Evolutionary conservation across 2,797 vertebrate species (phyloP), one percentile per base, ranked within the genome.

Genomic region (Tokudaia tokunoshimensis): DNA sequence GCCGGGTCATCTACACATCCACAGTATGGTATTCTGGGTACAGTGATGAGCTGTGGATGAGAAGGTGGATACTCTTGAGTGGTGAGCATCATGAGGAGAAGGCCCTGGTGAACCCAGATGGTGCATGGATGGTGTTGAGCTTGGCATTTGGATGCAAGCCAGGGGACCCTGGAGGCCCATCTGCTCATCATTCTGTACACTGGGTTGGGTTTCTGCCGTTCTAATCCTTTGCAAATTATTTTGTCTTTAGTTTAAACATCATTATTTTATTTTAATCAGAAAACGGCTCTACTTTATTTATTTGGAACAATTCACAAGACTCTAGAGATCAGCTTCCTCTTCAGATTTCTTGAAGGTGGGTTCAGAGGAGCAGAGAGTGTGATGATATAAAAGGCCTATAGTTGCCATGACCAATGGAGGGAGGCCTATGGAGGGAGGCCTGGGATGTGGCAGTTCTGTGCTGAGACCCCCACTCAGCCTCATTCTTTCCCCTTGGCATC

Each of bases 221-320:
- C 78, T 37, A 37, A 20, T 87, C 70, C 80, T 93, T 63, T 76
- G 70, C 37, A 87, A 44, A 67, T 85, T 61, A 75, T 47, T 52
- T 92, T 50, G n/a, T 70, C 75, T 95, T 94, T 91, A 81, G 80
- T 86, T 92, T 88, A 91, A 81, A 81, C 41, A 72, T 61, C 89
- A 78, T 84, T 65, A n/a, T 83, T 93, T 93, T 84, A 94, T 86
- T 94, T 90, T 83, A 79, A 55, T 89, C 88, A 94, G 72, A 93
- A 79, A 83, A 84, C 0, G 10, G 44, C 65, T 91, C 52, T 57
- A 14, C 29, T 89, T 91, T 57, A 63, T 80, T 93, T 90, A 82
- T 55, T 94, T 14, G 52, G 67, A 86, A 34, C 50, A 41, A 31
- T n/a, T 91, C 50, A 57, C 9, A 75, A 75, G 85, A 55, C 67